Conservation (phyloP, 2,888 invertebrate genomes). For the Rhagium mordax region DNA sequence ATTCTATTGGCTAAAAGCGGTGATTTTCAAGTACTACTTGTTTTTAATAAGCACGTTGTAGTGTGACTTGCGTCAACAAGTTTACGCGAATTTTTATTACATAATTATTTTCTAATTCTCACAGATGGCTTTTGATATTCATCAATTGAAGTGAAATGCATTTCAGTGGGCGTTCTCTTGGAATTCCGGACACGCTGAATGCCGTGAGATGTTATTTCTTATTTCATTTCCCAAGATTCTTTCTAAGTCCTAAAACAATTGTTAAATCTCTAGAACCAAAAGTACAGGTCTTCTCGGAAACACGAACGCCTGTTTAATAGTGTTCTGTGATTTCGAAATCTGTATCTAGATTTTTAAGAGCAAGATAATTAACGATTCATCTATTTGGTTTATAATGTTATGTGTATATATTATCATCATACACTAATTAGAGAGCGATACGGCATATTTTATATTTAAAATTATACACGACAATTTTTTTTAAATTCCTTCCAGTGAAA, state of each 20-base stretch:
- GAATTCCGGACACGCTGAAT: constrained; percentile 55
- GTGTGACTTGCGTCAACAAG: background rate
- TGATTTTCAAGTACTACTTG: constrained; percentile 43
- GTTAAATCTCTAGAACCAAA: constrained; percentile 8
- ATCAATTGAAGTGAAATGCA: constrained; percentile 59
- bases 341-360: constrained; percentile 3
- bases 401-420: background rate
- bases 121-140: constrained; percentile 59
- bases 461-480: background rate
- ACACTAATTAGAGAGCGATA: constrained; percentile 11
- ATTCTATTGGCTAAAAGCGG: constrained; percentile 40
- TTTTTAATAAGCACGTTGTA: constrained; percentile 42
- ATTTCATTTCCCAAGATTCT: constrained; percentile 52
- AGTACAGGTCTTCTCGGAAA: constrained; percentile 22
- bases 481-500: background rate
- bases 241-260: constrained; percentile 40
- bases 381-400: constrained; percentile 15
- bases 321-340: constrained; percentile 16
- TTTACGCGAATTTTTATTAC: constrained; percentile 37
- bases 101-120: constrained; percentile 55
- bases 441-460: constrained; percentile 11
- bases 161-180: constrained; percentile 56
- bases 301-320: background rate
- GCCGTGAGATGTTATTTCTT: constrained; percentile 52
- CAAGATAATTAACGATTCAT: constrained; percentile 19